These are phyloP conservation scores for Nemopilema nomurai DNA, from an alignment of 30 jellyfish, hydroid and myxozoan genomes.

Conservation along the genomic window DNA sequence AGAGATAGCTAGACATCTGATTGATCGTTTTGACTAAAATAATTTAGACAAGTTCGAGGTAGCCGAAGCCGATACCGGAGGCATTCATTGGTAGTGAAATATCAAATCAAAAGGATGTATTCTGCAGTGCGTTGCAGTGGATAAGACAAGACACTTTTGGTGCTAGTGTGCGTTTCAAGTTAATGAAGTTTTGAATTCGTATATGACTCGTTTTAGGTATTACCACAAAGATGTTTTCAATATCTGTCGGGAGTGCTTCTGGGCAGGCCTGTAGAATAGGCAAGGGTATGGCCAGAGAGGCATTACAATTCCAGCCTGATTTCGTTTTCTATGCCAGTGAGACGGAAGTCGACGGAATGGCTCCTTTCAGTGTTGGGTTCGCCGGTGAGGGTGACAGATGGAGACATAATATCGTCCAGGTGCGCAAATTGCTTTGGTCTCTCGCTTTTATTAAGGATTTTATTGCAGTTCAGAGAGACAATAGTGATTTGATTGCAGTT, in stretches of 20 bases:
- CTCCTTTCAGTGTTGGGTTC: constrained; percentile 21
- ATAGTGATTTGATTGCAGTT: too few species aligned
- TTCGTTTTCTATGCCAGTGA: background rate
- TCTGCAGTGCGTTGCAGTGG: too few species aligned
- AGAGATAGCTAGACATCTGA: too few species aligned
- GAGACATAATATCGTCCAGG: constrained; percentile 14
- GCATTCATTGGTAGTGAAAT: too few species aligned
- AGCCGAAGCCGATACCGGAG: too few species aligned
- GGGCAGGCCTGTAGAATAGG: background rate
- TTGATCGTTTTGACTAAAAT: too few species aligned
- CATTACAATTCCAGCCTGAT: background rate
- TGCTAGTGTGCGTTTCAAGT: too few species aligned
- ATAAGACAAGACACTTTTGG: too few species aligned
- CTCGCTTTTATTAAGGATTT: background rate
- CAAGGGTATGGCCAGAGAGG: background rate
- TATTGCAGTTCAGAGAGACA: too few species aligned
- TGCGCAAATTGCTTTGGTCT: background rate
- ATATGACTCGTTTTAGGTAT: background rate
- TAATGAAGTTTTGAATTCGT: too few species aligned
- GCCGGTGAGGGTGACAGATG: constrained; percentile 27
- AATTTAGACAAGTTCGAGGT: too few species aligned
- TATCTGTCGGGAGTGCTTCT: background rate
- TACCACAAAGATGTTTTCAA: background rate
- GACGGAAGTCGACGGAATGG: background rate
- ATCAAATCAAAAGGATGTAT: too few species aligned